These are phyloP conservation scores for Drosophila ohnishii DNA, from an alignment of 1,140 invertebrate genomes.

Conservation along the genomic window DNA sequence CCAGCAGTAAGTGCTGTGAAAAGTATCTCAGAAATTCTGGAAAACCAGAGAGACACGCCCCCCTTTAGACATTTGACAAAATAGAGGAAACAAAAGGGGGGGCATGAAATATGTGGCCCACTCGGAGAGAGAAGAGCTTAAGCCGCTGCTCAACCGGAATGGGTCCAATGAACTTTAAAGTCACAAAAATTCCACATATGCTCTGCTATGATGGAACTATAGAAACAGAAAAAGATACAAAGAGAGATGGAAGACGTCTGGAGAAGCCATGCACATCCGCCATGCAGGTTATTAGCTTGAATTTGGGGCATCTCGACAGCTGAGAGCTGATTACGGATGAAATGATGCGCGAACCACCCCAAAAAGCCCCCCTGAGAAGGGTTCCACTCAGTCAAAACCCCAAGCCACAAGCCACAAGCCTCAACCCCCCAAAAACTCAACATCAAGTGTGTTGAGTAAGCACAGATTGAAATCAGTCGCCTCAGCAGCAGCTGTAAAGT, in stretches of 20 bases:
- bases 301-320: conserved; percentile 50
- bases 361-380: background rate
- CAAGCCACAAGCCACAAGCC: background rate
- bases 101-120: conserved; percentile 28
- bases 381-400: conserved; percentile 10
- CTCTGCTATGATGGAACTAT: background rate
- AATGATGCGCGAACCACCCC: conserved; percentile 14
- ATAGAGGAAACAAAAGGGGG: conserved; percentile 18
- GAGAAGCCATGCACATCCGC: conserved; percentile 44
- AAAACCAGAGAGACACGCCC: conserved; percentile 36
- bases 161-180: conserved; percentile 73
- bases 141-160: conserved; percentile 48
- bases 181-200: conserved; percentile 44
- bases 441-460: conserved; percentile 50
- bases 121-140: conserved; percentile 35
- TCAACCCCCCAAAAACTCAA: conserved; percentile 26
- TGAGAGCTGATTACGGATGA: conserved; percentile 47
- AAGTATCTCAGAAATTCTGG: conserved; percentile 35
- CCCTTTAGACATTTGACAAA: conserved; percentile 56
- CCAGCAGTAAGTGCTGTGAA: conserved; percentile 39
- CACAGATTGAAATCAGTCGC: conserved; percentile 45
- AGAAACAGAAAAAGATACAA: conserved; percentile 1
- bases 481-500: conserved; percentile 25
- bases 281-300: conserved; percentile 50
- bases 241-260: conserved; percentile 14